Conservation (phyloP, 2,797 vertebrate genomes). For the Bryconaethiops microstoma region DNA sequence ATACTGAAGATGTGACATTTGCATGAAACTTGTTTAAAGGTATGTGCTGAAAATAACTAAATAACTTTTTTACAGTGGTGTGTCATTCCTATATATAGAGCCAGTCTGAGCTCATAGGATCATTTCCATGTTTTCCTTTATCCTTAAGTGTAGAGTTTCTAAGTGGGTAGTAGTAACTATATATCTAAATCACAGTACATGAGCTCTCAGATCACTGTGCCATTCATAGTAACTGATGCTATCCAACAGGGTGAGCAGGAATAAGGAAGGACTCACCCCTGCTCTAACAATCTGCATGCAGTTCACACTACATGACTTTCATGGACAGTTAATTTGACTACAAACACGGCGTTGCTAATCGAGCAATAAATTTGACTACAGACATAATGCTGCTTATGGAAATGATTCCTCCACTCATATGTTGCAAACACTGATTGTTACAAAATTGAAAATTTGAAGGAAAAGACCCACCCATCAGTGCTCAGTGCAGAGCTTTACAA, state of each 20-base stretch:
- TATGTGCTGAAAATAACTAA: neutral
- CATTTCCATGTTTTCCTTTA: conserved; percentile 12
- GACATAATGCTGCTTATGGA: neutral
- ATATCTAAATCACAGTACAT: conserved; percentile 15
- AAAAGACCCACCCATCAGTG: conserved; percentile 69
- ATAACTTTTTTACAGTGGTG: neutral
- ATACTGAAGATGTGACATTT: neutral
- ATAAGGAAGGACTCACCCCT: neutral
- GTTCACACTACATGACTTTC: conserved; percentile 30
- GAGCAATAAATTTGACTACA: conserved; percentile 1
- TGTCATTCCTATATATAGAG: conserved; percentile 10
- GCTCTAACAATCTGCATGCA: conserved; percentile 10
- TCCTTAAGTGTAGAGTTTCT: conserved; percentile 15
- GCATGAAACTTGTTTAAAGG: neutral
- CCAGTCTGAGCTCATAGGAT: conserved; percentile 4
- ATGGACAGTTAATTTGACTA: conserved; percentile 5
- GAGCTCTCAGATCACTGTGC: conserved; percentile 6
- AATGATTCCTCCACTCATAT: neutral
- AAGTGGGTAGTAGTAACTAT: conserved; percentile 16
- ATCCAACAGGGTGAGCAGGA: neutral
- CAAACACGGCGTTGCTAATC: neutral
- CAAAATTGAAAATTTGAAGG: neutral
- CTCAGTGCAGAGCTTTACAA: conserved; percentile 76
- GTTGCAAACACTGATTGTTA: neutral
- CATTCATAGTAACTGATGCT: conserved; percentile 1